These are phyloP conservation scores for Hylia prasina DNA, from an alignment of 2,113 vertebrate species.

Conservation along the genomic window DNA sequence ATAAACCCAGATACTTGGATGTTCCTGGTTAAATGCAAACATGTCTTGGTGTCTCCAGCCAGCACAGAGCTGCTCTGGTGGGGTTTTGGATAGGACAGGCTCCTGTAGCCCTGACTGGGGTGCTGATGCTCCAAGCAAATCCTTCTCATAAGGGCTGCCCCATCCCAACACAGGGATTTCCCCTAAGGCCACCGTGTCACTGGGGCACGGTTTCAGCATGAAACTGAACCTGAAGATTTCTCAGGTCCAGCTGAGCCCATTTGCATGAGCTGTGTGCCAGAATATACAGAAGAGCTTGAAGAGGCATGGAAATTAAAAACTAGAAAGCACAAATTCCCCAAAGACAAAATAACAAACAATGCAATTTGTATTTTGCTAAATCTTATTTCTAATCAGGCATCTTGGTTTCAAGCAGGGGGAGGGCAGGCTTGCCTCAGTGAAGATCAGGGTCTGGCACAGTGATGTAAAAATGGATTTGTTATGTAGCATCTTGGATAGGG, in stretches of 20 bases:
- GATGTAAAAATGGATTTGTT: neutral
- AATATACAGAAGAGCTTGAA: neutral
- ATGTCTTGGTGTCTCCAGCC: neutral
- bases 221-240: neutral
- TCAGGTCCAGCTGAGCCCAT: neutral
- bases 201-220: fast-evolving
- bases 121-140: neutral
- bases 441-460: neutral
- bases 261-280: neutral
- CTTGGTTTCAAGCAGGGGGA: neutral
- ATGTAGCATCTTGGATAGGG: neutral
- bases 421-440: neutral
- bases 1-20: neutral
- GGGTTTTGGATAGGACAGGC: neutral
- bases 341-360: neutral
- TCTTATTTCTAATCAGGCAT: neutral
- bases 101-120: fast-evolving
- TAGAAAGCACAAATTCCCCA: neutral
- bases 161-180: fast-evolving
- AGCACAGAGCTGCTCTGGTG: fast-evolving
- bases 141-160: neutral
- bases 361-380: neutral
- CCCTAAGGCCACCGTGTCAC: fast-evolving
- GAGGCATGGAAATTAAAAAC: neutral
- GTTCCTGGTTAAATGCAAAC: neutral